These are phyloP conservation scores for Gryllus longicercus DNA, from an alignment of 2,888 invertebrate species.

Conservation along the genomic window DNA sequence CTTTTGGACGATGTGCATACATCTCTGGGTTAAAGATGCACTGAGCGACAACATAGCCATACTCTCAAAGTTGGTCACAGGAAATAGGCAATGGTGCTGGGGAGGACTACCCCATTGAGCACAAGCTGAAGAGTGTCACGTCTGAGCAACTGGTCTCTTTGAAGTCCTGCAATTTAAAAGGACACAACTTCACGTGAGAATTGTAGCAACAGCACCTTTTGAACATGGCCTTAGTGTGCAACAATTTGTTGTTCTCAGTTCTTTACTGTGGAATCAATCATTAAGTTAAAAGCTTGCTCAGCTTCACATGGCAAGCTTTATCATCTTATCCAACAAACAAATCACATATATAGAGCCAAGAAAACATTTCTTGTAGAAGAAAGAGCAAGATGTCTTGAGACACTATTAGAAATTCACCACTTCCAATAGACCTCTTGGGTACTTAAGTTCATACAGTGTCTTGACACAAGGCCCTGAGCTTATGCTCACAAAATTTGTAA, in stretches of 20 bases:
- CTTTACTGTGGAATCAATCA: conserved; percentile 17
- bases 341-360: not conserved
- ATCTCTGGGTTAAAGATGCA: not conserved
- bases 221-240: not conserved
- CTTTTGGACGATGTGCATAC: not conserved
- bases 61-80: not conserved
- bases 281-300: not conserved
- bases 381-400: conserved; percentile 4
- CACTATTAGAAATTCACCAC: not conserved
- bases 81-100: conserved; percentile 6
- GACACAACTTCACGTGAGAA: conserved; percentile 1
- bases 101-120: not conserved
- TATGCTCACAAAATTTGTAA: not conserved
- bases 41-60: not conserved
- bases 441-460: not conserved
- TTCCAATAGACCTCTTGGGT: conserved; percentile 17
- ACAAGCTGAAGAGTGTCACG: conserved; percentile 6
- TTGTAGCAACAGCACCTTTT: not conserved
- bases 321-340: not conserved
- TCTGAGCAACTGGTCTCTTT: conserved; percentile 10
- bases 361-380: not conserved
- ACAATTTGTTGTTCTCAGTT: not conserved
- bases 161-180: conserved; percentile 3
- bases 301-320: conserved; percentile 5
- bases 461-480: not conserved